phyloP scores from a whole-genome alignment of 2,113 vertebrate species.

The Alectura lathami region DNA sequence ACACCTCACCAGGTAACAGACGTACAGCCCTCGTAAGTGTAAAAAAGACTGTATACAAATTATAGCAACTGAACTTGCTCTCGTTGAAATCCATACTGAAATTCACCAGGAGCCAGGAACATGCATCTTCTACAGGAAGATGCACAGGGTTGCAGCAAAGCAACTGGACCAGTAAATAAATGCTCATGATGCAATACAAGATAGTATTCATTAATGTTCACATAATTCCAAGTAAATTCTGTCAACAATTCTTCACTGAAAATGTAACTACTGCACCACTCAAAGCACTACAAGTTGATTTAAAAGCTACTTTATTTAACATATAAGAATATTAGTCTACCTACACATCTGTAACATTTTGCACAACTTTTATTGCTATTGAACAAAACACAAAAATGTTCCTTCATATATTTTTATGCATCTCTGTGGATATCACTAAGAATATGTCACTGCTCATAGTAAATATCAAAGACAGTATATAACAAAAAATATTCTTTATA shows the following conservation, averaged over 20 bases:
- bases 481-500: background rate
- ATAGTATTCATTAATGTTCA: background rate
- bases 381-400: background rate
- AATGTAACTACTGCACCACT: background rate
- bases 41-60: background rate
- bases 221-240: background rate
- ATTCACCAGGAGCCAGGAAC: background rate
- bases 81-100: background rate
- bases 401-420: background rate
- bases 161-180: background rate
- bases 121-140: background rate
- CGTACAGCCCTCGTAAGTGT: background rate
- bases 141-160: background rate
- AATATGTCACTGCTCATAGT: background rate
- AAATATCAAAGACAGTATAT: background rate
- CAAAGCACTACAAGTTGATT: background rate
- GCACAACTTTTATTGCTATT: background rate
- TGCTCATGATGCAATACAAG: background rate
- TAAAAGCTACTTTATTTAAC: conserved; percentile 43
- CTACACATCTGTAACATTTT: background rate
- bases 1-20: rapidly evolving
- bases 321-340: background rate
- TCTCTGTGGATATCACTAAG: background rate
- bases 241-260: background rate
- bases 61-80: background rate